Percentiles rank a stretch among this genome's conserved stretches.
These are phyloP conservation scores for Lithophane leautieri DNA, from an alignment of 2,888 invertebrate genomes.

Conservation along the genomic window DNA sequence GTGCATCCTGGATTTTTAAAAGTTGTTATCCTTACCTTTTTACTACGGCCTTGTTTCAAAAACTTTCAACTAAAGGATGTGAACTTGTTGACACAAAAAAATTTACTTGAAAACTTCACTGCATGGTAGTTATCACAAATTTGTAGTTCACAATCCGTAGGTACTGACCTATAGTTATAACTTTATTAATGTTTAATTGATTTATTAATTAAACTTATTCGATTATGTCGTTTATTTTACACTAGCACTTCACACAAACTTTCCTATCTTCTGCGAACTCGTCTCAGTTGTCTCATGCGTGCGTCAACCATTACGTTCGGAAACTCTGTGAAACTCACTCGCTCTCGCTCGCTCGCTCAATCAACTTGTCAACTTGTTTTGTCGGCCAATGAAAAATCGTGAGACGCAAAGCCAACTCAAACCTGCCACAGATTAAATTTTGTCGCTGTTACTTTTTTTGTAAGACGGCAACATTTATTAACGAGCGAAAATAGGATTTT, in stretches of 20 bases:
- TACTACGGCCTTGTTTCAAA: constrained; percentile 76
- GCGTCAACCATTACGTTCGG: constrained; percentile 68
- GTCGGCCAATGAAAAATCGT: constrained; percentile 17
- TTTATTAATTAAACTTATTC: constrained; percentile 7
- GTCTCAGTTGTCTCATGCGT: constrained; percentile 52
- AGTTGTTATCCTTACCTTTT: constrained; percentile 76
- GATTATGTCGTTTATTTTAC: constrained; percentile 27
- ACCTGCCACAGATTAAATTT: constrained; percentile 19
- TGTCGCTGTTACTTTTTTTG: not conserved
- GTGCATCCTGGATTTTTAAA: constrained; percentile 47
- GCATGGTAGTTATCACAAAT: not conserved
- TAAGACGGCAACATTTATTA: not conserved
- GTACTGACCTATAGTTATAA: constrained; percentile 36
- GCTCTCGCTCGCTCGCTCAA: no score
- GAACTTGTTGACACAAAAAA: constrained; percentile 75
- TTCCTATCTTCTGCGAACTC: constrained; percentile 40
- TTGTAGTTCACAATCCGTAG: constrained; percentile 34
- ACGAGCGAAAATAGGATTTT: not conserved
- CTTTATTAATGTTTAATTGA: constrained; percentile 29
- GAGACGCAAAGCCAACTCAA: constrained; percentile 12
- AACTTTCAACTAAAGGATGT: constrained; percentile 76
- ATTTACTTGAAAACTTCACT: constrained; percentile 54
- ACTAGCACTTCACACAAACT: constrained; percentile 39
- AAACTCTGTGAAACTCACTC: constrained; percentile 67
- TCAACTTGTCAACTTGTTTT: not conserved